Conservation (phyloP, 2,113 vertebrate genomes). For the Corydoras maculifer region DNA sequence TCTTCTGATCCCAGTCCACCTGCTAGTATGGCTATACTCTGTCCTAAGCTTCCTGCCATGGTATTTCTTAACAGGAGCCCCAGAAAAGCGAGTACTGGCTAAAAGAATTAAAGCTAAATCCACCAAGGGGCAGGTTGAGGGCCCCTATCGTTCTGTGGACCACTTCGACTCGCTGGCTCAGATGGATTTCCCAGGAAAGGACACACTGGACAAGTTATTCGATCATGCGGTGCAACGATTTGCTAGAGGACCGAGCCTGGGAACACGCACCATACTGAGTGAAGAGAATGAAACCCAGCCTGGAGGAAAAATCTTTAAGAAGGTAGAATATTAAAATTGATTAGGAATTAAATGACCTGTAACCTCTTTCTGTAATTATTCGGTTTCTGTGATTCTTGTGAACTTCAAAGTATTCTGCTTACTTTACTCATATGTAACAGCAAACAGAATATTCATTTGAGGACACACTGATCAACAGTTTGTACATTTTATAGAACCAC, state of each 20-base stretch:
- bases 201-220: constrained; percentile 92
- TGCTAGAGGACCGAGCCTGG: constrained; percentile 75
- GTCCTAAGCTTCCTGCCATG: constrained; percentile 89
- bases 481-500: too few relatives aligned
- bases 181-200: constrained; percentile 83
- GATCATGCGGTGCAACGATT: constrained; percentile 78
- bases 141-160: constrained; percentile 85
- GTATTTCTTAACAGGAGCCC: constrained; percentile 88
- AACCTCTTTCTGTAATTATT: too few relatives aligned
- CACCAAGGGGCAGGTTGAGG: constrained; percentile 67
- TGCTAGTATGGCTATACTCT: constrained; percentile 89
- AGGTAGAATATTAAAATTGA: constrained; percentile 64
- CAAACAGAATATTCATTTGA: too few relatives aligned
- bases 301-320: constrained; percentile 94
- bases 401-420: too few relatives aligned
- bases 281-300: constrained; percentile 93
- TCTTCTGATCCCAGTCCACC: constrained; percentile 82
- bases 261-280: constrained; percentile 82
- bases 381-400: too few relatives aligned
- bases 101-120: constrained; percentile 84
- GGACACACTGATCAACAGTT: too few relatives aligned
- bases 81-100: constrained; percentile 76
- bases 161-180: constrained; percentile 78
- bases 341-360: too few relatives aligned
- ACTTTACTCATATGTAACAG: too few relatives aligned